phyloP scores from a whole-genome alignment of 2,888 invertebrate species.

The Macrosoma leucophasiata region DNA sequence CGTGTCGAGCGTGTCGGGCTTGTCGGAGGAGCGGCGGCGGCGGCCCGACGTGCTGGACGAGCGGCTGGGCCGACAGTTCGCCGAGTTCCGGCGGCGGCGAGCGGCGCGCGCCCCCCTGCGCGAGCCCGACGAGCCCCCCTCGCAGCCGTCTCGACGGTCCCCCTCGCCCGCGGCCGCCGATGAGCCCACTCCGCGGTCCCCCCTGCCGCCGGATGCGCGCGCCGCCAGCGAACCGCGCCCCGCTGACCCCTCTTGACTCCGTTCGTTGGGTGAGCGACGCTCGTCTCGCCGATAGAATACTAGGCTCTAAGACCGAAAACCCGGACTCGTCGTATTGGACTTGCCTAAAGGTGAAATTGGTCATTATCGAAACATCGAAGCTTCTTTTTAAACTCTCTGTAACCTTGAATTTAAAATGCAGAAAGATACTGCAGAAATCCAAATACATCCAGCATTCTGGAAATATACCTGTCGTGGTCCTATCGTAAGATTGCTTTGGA shows the following conservation, averaged over 20 bases:
- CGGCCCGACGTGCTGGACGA: slow-evolving; percentile 69
- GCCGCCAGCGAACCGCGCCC: slow-evolving; percentile 16
- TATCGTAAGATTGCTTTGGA: no score
- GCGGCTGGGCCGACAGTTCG: slow-evolving; percentile 71
- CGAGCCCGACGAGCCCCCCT: slow-evolving; percentile 29
- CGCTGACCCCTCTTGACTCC: slow-evolving; percentile 12
- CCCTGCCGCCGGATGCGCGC: neutral
- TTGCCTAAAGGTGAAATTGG: no score
- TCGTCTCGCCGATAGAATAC: no score
- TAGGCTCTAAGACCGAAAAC: no score
- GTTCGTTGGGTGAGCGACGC: neutral
- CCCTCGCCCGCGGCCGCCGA: neutral
- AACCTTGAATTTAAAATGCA: no score
- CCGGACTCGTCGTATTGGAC: no score
- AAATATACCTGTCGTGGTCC: no score
- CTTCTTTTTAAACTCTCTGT: no score
- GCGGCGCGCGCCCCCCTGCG: slow-evolving; percentile 38
- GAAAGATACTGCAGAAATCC: no score
- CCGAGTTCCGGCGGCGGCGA: slow-evolving; percentile 71
- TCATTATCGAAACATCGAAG: no score
- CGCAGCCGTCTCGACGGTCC: slow-evolving; percentile 9
- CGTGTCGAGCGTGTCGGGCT: slow-evolving; percentile 62
- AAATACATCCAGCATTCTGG: no score
- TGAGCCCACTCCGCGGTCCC: neutral
- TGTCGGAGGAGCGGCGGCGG: slow-evolving; percentile 40